These are phyloP conservation scores for Coleophora deauratella DNA, from an alignment of 2,888 invertebrate species.

Conservation along the genomic window DNA sequence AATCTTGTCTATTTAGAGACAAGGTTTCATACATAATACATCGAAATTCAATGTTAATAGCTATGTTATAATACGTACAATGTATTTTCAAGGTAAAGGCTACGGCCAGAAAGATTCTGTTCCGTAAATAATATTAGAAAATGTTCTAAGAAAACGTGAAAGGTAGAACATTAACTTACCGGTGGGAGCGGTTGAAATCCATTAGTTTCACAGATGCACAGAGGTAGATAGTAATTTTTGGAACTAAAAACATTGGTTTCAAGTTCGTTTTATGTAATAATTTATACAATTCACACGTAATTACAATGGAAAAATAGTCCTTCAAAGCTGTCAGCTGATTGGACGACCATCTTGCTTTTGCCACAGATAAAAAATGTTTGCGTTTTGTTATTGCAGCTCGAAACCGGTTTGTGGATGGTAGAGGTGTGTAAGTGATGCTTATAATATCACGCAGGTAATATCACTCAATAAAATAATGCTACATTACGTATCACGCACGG, in stretches of 20 bases:
- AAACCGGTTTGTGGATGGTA: no score
- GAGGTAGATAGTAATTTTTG: constrained; percentile 4
- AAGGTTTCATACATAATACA: no score
- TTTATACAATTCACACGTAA: constrained; percentile 44
- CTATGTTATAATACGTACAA: constrained; percentile 13
- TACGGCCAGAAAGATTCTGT: constrained; percentile 20
- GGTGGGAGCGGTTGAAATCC: constrained; percentile 13
- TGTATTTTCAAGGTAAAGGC: constrained; percentile 24
- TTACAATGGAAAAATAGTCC: constrained; percentile 56
- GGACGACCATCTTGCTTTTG: constrained; percentile 31
- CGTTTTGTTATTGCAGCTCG: constrained; percentile 2
- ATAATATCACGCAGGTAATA: no score
- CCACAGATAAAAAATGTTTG: constrained; percentile 5
- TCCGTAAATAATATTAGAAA: no score
- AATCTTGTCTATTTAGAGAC: no score
- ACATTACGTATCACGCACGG: no score
- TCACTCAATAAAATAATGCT: no score
- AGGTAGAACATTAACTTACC: neutral
- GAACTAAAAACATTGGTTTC: constrained; percentile 23
- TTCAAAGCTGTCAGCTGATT: constrained; percentile 63
- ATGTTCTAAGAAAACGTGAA: no score
- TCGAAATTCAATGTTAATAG: constrained; percentile 6
- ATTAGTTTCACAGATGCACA: constrained; percentile 17
- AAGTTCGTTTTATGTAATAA: constrained; percentile 62
- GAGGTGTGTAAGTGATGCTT: no score